Conservation (phyloP, 2,113 vertebrate species). For the Centrocercus urophasianus region DNA sequence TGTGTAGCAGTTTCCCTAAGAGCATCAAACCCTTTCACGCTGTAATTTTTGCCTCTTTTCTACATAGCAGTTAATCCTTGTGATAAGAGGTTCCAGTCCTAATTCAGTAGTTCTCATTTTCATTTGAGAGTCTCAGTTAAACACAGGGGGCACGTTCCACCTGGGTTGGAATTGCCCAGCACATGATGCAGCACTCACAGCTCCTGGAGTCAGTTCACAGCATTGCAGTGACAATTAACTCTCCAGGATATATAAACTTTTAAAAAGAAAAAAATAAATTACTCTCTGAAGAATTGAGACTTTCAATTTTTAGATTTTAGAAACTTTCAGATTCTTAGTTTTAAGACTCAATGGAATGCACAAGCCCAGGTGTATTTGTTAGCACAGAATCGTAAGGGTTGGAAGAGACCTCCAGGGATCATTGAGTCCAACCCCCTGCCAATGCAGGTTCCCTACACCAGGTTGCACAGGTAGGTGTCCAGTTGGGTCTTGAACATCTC, state of each 20-base stretch:
- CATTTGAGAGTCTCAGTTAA: not conserved
- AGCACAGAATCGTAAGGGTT: not conserved
- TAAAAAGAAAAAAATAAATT: not conserved
- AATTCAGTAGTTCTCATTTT: not conserved
- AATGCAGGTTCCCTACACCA: too few relatives aligned
- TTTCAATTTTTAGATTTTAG: not conserved
- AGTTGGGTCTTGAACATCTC: too few relatives aligned
- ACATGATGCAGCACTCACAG: not conserved
- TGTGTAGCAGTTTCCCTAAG: not conserved
- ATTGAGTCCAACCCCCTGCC: too few relatives aligned
- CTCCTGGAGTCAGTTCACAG: not conserved
- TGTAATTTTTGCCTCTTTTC: not conserved
- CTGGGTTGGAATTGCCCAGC: not conserved
- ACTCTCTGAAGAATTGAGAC: not conserved
- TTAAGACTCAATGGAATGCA: not conserved
- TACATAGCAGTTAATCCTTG: not conserved
- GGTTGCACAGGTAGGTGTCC: too few relatives aligned
- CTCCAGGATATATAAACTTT: not conserved
- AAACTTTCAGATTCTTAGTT: not conserved
- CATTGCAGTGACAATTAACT: constrained; percentile 23
- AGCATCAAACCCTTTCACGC: not conserved
- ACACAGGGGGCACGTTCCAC: not conserved
- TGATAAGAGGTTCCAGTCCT: not conserved
- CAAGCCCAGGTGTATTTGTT: constrained; percentile 11
- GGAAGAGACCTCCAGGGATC: too few relatives aligned